Evolutionary conservation across 2,113 vertebrate genomes (phyloP).

Genomic region (Neodontobutis hainanensis): DNA sequence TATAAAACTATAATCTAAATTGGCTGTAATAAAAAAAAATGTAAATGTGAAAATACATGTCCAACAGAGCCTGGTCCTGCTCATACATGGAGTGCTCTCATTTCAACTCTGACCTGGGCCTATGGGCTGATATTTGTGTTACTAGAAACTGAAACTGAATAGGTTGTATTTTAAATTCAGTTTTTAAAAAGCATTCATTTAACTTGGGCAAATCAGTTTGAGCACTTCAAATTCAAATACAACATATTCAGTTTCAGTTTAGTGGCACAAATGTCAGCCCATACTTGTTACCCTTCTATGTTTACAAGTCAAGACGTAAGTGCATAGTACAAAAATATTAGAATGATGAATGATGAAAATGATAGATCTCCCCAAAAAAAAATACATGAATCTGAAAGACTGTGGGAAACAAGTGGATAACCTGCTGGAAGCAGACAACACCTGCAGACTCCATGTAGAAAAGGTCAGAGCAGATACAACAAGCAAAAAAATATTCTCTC

Average conservation of each 20-base stretch:
- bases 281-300: not conserved
- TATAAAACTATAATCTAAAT: too few relatives aligned
- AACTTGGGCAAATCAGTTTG: too few relatives aligned
- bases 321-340: conserved; percentile 8
- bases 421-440: conserved; percentile 31
- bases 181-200: too few relatives aligned
- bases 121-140: too few relatives aligned
- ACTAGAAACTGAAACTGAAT: too few relatives aligned
- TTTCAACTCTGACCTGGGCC: too few relatives aligned
- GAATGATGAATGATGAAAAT: conserved; percentile 2
- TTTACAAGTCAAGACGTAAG: conserved; percentile 14
- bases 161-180: too few relatives aligned
- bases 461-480: conserved; percentile 23
- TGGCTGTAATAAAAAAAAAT: too few relatives aligned
- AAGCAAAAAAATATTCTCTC: conserved; percentile 38
- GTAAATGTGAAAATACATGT: too few relatives aligned
- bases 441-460: conserved; percentile 25
- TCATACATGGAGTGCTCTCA: too few relatives aligned
- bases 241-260: conserved; percentile 13
- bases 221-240: too few relatives aligned
- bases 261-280: not conserved
- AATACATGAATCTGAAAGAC: conserved; percentile 14
- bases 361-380: conserved; percentile 23
- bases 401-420: conserved; percentile 39
- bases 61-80: too few relatives aligned